Percentiles rank a stretch among this genome's conserved stretches.
phyloP scores from a whole-genome alignment of 2,113 vertebrate genomes.

The Phocoena phocoena region DNA sequence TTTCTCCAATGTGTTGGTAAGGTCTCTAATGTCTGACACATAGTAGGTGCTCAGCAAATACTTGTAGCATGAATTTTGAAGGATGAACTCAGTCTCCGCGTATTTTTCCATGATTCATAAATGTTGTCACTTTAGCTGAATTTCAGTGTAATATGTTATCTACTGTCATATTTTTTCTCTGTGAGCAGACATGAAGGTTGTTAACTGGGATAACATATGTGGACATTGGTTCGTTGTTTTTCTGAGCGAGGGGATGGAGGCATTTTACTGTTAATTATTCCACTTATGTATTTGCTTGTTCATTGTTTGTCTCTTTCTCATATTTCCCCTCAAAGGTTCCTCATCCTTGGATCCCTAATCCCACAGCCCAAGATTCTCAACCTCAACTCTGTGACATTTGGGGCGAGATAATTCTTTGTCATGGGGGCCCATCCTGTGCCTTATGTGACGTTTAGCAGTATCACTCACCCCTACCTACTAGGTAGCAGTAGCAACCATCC shows the following conservation, averaged over 20 bases:
- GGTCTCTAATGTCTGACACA: not conserved
- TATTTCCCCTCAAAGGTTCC: not conserved
- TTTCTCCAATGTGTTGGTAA: not conserved
- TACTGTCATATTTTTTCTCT: not conserved
- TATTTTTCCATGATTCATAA: not conserved
- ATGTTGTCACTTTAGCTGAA: not conserved
- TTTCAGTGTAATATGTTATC: not conserved
- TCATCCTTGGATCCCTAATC: not conserved
- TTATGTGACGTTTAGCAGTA: not conserved
- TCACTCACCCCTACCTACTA: not conserved
- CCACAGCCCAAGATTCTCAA: not conserved
- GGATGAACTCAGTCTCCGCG: not conserved
- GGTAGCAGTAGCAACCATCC: not conserved
- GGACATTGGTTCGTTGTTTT: not conserved
- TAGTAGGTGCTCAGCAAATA: not conserved
- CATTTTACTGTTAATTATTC: no score
- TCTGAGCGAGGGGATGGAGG: not conserved
- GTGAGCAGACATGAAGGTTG: not conserved
- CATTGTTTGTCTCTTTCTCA: not conserved
- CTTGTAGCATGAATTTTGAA: not conserved
- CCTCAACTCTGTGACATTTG: rapidly evolving
- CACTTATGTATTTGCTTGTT: not conserved
- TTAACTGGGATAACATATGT: rapidly evolving
- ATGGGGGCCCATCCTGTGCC: no score
- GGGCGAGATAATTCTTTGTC: rapidly evolving